Percentiles rank a stretch among this genome's conserved stretches.
Evolutionary conservation across 2,888 invertebrate species (phyloP).

Genomic region (Leptopilina myrica): DNA sequence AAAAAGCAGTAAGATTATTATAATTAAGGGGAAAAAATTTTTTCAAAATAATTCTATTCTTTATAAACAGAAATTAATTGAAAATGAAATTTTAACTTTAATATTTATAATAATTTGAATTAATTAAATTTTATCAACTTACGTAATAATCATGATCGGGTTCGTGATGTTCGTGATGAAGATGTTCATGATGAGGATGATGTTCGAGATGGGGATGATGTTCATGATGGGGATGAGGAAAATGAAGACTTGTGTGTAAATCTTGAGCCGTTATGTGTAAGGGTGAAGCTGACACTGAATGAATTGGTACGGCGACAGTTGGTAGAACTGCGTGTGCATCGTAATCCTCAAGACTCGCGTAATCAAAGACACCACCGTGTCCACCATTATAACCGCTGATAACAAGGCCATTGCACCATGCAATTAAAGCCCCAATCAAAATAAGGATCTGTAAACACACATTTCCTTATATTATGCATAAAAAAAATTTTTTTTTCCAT

Average conservation of each 20-base stretch:
- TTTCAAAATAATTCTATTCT: no score
- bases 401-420: slow-evolving; percentile 67
- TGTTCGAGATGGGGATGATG: slow-evolving; percentile 54
- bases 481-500: neutral
- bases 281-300: slow-evolving; percentile 72
- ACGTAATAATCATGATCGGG: slow-evolving; percentile 74
- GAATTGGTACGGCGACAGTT: slow-evolving; percentile 72
- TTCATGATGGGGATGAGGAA: slow-evolving; percentile 47
- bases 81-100: no score
- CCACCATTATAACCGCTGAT: slow-evolving; percentile 71
- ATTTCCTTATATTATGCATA: neutral
- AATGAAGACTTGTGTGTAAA: slow-evolving; percentile 58
- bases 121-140: slow-evolving; percentile 50
- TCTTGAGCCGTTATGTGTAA: slow-evolving; percentile 62
- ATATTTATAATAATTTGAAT: no score
- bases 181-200: slow-evolving; percentile 41
- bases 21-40: no score
- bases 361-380: slow-evolving; percentile 68
- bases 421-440: slow-evolving; percentile 62
- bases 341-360: slow-evolving; percentile 69
- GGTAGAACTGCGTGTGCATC: slow-evolving; percentile 70
- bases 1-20: no score
- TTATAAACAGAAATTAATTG: no score
- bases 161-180: slow-evolving; percentile 60
- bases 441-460: slow-evolving; percentile 64